A percentile compares a stretch with the other conserved stretches of the same genome.
Conservation (phyloP, 2,113 vertebrate species). For the Rhodinocichla rosea region DNA sequence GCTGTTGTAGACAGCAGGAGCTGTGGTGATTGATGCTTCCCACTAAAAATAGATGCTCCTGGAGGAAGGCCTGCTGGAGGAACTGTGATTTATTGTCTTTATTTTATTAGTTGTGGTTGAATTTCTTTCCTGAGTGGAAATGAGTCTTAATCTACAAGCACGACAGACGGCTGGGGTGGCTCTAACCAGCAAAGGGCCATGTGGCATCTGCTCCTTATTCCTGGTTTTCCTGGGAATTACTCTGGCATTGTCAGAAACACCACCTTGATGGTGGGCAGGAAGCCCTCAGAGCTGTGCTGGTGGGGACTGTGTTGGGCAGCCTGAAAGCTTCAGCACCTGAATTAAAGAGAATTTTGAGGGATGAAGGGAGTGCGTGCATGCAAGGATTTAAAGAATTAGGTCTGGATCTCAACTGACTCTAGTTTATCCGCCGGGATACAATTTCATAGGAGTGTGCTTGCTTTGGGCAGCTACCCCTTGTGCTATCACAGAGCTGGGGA, state of each 20-base stretch:
- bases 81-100: background rate
- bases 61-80: slow-evolving; percentile 9
- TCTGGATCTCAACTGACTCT: background rate
- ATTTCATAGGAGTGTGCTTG: background rate
- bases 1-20: background rate
- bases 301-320: background rate
- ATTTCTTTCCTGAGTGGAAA: background rate
- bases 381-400: background rate
- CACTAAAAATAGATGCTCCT: slow-evolving; percentile 54
- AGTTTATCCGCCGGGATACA: background rate
- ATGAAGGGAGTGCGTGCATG: fast-evolving
- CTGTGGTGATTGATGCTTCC: slow-evolving; percentile 6
- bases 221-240: background rate
- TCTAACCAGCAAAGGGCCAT: background rate
- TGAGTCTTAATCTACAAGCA: background rate
- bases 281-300: background rate
- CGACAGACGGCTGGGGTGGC: background rate
- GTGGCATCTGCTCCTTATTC: background rate
- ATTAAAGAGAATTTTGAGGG: background rate
- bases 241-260: fast-evolving
- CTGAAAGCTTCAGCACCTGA: background rate
- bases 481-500: background rate
- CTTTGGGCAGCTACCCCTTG: background rate
- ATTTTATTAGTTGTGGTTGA: background rate
- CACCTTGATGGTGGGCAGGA: fast-evolving